A percentile compares a stretch with the other conserved stretches of the same genome.
Conservation (phyloP, 2,888 invertebrate genomes). For the Steinernema scapterisci region DNA sequence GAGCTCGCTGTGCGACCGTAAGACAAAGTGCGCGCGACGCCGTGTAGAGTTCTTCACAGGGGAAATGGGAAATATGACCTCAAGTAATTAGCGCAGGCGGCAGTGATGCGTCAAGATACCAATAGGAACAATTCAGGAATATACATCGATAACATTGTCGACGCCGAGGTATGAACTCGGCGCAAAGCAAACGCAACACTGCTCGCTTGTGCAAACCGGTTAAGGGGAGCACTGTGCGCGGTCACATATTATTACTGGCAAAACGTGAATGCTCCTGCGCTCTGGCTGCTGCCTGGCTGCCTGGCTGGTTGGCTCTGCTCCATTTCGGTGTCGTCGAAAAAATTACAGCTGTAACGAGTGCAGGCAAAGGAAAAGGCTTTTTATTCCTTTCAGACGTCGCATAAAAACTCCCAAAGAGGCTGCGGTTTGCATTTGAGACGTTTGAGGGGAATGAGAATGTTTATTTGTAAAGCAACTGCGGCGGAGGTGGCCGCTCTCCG, state of each 20-base stretch:
- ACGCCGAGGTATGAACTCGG: slow-evolving; percentile 6
- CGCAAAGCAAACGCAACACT: slow-evolving; percentile 32
- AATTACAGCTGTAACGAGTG: not conserved
- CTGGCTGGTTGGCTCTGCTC: not conserved
- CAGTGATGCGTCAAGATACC: slow-evolving; percentile 22
- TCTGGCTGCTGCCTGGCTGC: no score
- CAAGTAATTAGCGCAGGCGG: slow-evolving; percentile 27
- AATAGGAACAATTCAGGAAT: slow-evolving; percentile 27
- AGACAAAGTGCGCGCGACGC: not conserved
- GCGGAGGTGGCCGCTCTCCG: not conserved
- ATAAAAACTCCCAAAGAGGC: not conserved
- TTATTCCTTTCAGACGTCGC: not conserved
- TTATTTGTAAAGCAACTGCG: not conserved
- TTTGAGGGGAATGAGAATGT: not conserved
- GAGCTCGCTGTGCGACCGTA: not conserved
- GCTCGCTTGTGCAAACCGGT: slow-evolving; percentile 28
- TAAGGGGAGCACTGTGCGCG: not conserved
- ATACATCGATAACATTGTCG: slow-evolving; percentile 27
- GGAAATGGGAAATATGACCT: not conserved
- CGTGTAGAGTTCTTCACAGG: not conserved
- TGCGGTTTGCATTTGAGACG: no score
- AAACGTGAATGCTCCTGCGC: slow-evolving; percentile 21
- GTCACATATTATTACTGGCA: slow-evolving; percentile 30
- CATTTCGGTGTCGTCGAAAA: slow-evolving; percentile 7
- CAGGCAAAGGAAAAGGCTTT: not conserved